These are phyloP conservation scores for Zaprionus davidi DNA, from an alignment of 1,140 invertebrate species.

Conservation along the genomic window DNA sequence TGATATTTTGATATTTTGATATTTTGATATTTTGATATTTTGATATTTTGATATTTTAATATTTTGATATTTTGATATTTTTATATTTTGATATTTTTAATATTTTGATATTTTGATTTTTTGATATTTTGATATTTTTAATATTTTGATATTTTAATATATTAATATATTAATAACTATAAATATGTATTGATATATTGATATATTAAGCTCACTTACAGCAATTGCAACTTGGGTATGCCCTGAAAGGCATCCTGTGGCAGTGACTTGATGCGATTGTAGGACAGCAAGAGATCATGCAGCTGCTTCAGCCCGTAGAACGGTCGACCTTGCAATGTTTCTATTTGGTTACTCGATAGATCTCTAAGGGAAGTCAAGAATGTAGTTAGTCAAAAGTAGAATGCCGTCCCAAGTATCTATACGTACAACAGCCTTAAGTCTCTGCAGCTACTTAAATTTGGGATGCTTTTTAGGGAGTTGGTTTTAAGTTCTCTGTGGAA, in stretches of 20 bases:
- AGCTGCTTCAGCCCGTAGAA: conserved; percentile 90
- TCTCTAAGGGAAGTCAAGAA: conserved; percentile 87
- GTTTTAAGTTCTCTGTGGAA: conserved; percentile 91
- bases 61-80: too few relatives aligned
- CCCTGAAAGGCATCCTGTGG: conserved; percentile 92
- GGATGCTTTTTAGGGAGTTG: conserved; percentile 90
- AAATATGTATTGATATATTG: too few relatives aligned
- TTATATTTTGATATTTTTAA: too few relatives aligned
- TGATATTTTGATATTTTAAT: too few relatives aligned
- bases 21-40: too few relatives aligned
- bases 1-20: too few relatives aligned
- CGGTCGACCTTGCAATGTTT: conserved; percentile 87
- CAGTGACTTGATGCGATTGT: conserved; percentile 92
- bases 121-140: too few relatives aligned
- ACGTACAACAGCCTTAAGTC: conserved; percentile 95
- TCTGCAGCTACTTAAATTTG: conserved; percentile 89
- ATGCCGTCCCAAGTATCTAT: neutral
- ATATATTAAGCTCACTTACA: conserved; percentile 88
- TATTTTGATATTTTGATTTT: too few relatives aligned
- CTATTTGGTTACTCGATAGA: conserved; percentile 93
- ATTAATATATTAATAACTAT: too few relatives aligned
- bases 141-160: too few relatives aligned
- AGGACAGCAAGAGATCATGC: conserved; percentile 93
- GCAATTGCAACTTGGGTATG: conserved; percentile 90
- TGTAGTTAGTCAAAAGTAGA: neutral